These are phyloP conservation scores for Meloidogyne hapla DNA, from an alignment of 1,140 invertebrate species.

Conservation along the genomic window DNA sequence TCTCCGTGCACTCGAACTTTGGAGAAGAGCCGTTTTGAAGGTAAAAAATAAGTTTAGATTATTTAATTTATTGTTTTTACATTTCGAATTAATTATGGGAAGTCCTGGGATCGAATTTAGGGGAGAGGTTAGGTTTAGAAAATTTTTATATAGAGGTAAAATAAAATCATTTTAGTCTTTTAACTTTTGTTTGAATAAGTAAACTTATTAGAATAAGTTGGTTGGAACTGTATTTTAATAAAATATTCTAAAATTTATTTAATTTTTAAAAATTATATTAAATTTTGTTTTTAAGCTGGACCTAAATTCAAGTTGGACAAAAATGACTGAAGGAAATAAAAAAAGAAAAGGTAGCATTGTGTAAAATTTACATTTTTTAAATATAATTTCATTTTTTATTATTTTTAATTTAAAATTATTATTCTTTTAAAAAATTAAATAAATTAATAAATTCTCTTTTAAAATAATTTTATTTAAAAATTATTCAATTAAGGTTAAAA, in stretches of 20 bases:
- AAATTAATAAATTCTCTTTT: neutral
- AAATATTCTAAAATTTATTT: no score
- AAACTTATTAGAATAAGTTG: no score
- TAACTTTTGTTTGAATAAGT: no score
- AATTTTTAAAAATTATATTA: neutral
- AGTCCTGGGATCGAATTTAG: no score
- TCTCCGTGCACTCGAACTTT: constrained; percentile 19
- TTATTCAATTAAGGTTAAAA: neutral
- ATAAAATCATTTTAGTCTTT: no score
- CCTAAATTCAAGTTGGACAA: neutral
- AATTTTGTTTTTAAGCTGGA: neutral
- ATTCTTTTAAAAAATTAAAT: neutral
- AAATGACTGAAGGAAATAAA: neutral
- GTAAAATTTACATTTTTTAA: neutral
- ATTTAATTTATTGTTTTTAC: no score
- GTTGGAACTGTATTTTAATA: no score
- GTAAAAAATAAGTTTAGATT: no score
- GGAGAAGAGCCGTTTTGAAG: constrained; percentile 14
- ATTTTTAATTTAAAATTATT: neutral
- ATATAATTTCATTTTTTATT: neutral
- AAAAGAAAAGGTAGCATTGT: neutral
- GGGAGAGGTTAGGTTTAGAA: no score
- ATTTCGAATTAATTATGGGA: neutral
- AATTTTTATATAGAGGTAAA: no score
- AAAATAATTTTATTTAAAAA: neutral